Conservation (phyloP, 2,888 invertebrate species). For the Hypselothyrea guttata region DNA sequence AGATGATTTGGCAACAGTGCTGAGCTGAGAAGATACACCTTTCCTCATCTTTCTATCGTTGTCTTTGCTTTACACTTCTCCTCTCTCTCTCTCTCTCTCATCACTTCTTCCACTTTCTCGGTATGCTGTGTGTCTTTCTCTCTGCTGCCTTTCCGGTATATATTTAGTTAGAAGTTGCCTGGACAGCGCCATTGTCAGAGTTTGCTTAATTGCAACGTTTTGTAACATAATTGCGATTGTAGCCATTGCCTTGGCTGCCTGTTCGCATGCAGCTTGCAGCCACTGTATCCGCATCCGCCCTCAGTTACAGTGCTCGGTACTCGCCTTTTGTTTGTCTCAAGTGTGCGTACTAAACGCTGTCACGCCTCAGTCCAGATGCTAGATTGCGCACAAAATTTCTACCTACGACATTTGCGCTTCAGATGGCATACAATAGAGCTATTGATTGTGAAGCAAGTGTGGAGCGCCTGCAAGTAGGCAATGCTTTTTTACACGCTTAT, state of each 20-base stretch:
- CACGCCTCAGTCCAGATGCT: constrained; percentile 52
- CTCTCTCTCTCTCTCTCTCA: background rate
- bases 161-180: constrained; percentile 42
- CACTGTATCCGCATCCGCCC: constrained; percentile 42
- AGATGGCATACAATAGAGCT: constrained; percentile 49
- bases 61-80: background rate
- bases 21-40: background rate
- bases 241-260: constrained; percentile 9
- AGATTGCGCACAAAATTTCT: constrained; percentile 74
- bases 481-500: constrained; percentile 19
- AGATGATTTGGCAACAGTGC: no score
- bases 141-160: constrained; percentile 1
- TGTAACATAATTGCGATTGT: constrained; percentile 69
- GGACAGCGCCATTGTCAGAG: constrained; percentile 59
- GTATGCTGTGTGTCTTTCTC: background rate
- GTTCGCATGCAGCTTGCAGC: constrained; percentile 9
- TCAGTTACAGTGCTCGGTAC: constrained; percentile 56
- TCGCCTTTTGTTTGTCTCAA: constrained; percentile 67
- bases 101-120: no score
- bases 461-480: constrained; percentile 67
- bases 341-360: constrained; percentile 62
- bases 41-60: no score
- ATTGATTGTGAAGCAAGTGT: constrained; percentile 59
- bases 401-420: constrained; percentile 38
- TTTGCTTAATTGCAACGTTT: constrained; percentile 78